phyloP scores from a whole-genome alignment of 1,140 invertebrate genomes.

The Heliconius himera region DNA sequence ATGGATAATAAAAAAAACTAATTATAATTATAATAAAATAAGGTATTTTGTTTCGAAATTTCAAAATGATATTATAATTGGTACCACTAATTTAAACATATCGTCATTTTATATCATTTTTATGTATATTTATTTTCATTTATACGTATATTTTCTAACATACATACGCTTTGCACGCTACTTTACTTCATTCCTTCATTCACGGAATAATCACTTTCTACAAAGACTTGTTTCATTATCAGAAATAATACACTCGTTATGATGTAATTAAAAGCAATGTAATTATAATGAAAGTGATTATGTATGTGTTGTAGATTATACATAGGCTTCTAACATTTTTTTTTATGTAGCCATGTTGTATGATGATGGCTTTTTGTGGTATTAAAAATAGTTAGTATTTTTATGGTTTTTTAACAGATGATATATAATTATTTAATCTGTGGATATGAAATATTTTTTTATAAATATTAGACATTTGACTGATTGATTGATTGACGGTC shows the following conservation, averaged over 20 bases:
- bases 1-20: no score
- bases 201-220: constrained; percentile 59
- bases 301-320: constrained; percentile 30
- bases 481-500: neutral
- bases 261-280: constrained; percentile 7
- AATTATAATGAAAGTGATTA: constrained; percentile 62
- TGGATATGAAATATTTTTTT: neutral
- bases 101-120: neutral
- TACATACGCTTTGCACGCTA: constrained; percentile 30
- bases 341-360: neutral
- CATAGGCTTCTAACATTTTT: neutral
- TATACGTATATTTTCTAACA: constrained; percentile 7
- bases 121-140: neutral
- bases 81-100: constrained; percentile 9
- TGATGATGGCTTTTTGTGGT: neutral
- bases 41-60: no score
- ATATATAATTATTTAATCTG: neutral
- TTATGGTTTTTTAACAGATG: no score
- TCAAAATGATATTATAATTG: neutral
- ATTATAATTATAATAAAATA: no score
- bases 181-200: constrained; percentile 24
- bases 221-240: constrained; percentile 61
- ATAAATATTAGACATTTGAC: neutral
- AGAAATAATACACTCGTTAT: constrained; percentile 49
- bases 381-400: neutral